phyloP scores from a whole-genome alignment of 2,113 vertebrate species.

The Salvelinus sp. region DNA sequence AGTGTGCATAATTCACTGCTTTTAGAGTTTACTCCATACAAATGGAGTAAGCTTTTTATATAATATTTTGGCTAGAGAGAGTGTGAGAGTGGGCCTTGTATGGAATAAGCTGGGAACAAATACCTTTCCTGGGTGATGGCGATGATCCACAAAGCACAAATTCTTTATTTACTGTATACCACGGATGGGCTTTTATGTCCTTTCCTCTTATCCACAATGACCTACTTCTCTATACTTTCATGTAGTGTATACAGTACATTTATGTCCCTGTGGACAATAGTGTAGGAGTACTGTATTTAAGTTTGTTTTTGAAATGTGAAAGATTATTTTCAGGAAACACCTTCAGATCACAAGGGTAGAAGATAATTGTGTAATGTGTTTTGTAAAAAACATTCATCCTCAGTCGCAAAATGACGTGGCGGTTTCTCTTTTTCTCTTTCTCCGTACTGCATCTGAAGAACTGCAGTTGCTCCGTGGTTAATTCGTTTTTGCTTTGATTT shows the following conservation, averaged over 20 bases:
- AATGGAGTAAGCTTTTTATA: conserved; percentile 52
- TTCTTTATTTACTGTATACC: conserved; percentile 5
- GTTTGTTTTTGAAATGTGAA: not conserved
- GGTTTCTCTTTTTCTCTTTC: not conserved
- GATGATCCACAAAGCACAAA: conserved; percentile 2
- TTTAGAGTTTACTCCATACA: conserved; percentile 30
- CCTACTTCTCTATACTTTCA: not conserved
- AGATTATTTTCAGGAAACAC: not conserved
- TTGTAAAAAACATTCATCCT: not conserved
- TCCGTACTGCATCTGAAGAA: not conserved
- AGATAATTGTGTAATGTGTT: not conserved
- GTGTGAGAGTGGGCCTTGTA: conserved; percentile 24
- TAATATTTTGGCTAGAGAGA: conserved; percentile 40
- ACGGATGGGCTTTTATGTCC: too few relatives aligned
- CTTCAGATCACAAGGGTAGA: not conserved
- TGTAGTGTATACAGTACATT: not conserved
- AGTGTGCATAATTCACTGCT: conserved; percentile 47
- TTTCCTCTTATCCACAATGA: conserved; percentile 1
- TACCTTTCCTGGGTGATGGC: conserved; percentile 24
- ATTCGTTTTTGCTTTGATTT: conserved; percentile 39
- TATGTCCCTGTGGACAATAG: not conserved
- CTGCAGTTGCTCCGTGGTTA: conserved; percentile 20
- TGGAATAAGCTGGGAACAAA: conserved; percentile 39
- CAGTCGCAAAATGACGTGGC: not conserved
- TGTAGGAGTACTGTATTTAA: not conserved